A percentile compares a stretch with the other conserved stretches of the same genome.
Evolutionary conservation across 2,888 invertebrate species (phyloP).

Genomic region (Odontomyia ornata): DNA sequence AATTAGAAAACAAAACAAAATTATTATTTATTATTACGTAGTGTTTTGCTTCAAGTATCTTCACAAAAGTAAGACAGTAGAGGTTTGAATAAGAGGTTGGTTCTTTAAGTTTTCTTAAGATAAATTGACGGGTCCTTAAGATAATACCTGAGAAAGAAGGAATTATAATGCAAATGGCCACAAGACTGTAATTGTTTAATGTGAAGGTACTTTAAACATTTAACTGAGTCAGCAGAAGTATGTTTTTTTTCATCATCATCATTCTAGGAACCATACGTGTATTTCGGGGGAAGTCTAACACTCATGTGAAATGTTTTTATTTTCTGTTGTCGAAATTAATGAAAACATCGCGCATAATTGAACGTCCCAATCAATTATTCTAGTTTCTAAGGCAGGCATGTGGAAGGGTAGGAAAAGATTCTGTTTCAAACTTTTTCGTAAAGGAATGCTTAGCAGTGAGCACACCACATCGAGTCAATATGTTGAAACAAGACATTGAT

Average conservation of each 20-base stretch:
- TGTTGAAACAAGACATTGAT: constrained; percentile 6
- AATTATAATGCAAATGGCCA: not conserved
- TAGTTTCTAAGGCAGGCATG: too few species aligned
- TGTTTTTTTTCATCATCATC: not conserved
- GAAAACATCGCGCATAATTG: not conserved
- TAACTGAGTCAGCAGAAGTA: not conserved
- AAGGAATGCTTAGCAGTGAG: not conserved
- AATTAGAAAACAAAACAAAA: constrained; percentile 13
- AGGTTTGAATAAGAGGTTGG: not conserved
- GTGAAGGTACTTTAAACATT: not conserved
- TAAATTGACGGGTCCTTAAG: constrained; percentile 5
- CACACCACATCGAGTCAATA: not conserved
- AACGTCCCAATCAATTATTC: constrained; percentile 4
- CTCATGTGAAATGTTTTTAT: not conserved
- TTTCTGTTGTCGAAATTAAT: not conserved
- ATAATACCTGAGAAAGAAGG: not conserved
- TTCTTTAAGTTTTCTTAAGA: not conserved
- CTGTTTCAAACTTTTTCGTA: not conserved
- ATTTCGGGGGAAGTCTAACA: too few species aligned
- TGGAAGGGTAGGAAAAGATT: not conserved
- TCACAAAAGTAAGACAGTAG: too few species aligned
- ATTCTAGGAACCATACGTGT: too few species aligned
- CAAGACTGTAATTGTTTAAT: constrained; percentile 5
- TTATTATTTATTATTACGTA: not conserved
- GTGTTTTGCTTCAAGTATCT: too few species aligned